Evolutionary conservation across 2,888 invertebrate genomes (phyloP), one percentile per base, ranked within the genome.

Genomic region (Hypolimnas misippus): DNA sequence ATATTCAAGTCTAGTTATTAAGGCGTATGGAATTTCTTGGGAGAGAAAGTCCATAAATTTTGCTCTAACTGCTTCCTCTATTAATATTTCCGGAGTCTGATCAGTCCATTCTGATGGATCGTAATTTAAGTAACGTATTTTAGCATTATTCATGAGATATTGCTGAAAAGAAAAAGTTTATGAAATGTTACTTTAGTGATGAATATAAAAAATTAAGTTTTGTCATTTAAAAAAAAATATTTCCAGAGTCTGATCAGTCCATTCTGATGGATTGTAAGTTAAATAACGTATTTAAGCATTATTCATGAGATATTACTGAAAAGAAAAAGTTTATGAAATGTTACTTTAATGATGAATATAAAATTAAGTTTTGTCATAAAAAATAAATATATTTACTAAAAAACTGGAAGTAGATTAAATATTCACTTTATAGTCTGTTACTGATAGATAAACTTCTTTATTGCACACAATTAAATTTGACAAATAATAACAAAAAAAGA

Each of bases 21-120:
- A 78, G 42, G 84, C 92, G 77, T 99, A 99, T 0, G 99, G 99
- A 46, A 99, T 93, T 89, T 98, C 97, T 70, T 97, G 93, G 0
- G 95, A 94, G 46, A 98, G 86, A 76, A 95, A 94, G 78, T 99
- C 97, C 63, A 99, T 83, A 42, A 98, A 92, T 71, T 96, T 96
- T 1, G 98, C 97, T 73, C 96, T 93, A 0, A 99, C 96, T 60
- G 96, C 95, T 71, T 95, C 94, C 55, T 94, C 89, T 63, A 97
- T 95, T 21, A 98, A 82, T 6, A 92, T 87, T 73, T 95, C 94
- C 0, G 95, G 94, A 14, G 93, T 86, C 76, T 96, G 95, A 82
- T 98, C 96, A 0, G 97, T 96, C 81, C 96, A 95, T 16, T 93
- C 82, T 38, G 94, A 89, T 12, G 93, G 86, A 19, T 95, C 87